phyloP scores from a whole-genome alignment of 2,797 vertebrate genomes.

The Liasis olivaceus region DNA sequence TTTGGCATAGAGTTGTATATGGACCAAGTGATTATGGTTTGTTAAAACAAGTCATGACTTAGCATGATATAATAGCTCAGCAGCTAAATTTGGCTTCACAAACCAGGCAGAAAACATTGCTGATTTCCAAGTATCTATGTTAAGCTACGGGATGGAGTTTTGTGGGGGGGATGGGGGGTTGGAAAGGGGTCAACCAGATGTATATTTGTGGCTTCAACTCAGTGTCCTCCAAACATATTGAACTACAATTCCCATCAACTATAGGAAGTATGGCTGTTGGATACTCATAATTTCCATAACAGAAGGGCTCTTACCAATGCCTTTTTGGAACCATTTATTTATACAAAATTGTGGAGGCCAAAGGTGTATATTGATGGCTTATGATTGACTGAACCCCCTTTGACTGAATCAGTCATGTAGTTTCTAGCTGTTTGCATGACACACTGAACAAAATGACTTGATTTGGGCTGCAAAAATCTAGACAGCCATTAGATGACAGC shows the following conservation, averaged over 20 bases:
- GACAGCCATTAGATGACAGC: background rate
- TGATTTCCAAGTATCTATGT: background rate
- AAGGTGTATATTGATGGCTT: background rate
- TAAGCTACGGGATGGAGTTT: background rate
- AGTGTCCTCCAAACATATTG: background rate
- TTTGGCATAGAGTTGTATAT: background rate
- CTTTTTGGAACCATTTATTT: background rate
- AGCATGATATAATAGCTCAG: background rate
- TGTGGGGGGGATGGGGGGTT: background rate
- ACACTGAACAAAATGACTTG: background rate
- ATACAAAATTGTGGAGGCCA: background rate
- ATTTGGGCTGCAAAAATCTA: background rate
- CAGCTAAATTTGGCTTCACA: background rate
- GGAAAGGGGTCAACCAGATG: background rate
- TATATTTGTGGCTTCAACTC: background rate
- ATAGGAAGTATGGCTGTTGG: background rate
- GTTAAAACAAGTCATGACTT: background rate
- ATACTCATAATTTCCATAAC: background rate
- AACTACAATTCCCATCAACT: background rate
- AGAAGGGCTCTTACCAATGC: background rate
- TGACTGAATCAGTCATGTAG: background rate
- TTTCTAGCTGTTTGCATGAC: background rate
- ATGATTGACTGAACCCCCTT: background rate
- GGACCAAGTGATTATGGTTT: background rate
- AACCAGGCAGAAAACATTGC: background rate